These are phyloP conservation scores for Leucoma salicis DNA, from an alignment of 2,888 invertebrate genomes.

Conservation along the genomic window DNA sequence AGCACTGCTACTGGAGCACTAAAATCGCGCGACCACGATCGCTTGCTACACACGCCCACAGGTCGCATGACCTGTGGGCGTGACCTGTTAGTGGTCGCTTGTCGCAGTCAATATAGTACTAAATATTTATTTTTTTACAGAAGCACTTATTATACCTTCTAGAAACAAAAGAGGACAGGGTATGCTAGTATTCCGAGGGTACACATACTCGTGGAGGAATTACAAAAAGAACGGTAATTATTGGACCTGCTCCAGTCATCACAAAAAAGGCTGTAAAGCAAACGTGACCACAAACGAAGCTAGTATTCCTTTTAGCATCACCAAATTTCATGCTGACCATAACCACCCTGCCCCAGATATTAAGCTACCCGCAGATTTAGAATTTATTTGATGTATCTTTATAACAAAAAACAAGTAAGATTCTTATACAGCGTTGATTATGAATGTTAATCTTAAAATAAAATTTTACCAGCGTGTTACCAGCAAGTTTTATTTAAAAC, in stretches of 20 bases:
- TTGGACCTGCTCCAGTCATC: constrained; percentile 67
- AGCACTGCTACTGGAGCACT: too few species aligned
- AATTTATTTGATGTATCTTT: constrained; percentile 28
- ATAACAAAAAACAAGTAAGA: background rate
- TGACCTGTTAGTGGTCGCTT: too few species aligned
- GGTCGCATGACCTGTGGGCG: too few species aligned
- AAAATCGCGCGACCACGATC: too few species aligned
- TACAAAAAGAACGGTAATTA: constrained; percentile 49
- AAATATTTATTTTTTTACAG: constrained; percentile 45
- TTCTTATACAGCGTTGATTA: background rate
- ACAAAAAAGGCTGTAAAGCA: constrained; percentile 63
- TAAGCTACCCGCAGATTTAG: constrained; percentile 33
- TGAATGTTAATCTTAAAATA: background rate
- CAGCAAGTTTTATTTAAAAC: background rate
- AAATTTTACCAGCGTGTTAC: background rate
- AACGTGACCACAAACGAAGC: constrained; percentile 49
- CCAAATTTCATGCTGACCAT: constrained; percentile 39
- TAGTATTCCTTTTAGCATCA: constrained; percentile 39
- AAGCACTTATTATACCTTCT: constrained; percentile 55
- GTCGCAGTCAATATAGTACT: too few species aligned
- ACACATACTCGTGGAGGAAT: constrained; percentile 60
- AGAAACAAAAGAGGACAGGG: constrained; percentile 44
- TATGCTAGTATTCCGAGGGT: constrained; percentile 50
- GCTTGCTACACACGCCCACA: too few species aligned
- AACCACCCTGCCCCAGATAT: constrained; percentile 50